A percentile compares a stretch with the other conserved stretches of the same genome.
These are phyloP conservation scores for Rhynchotus rufescens DNA, from an alignment of 2,797 vertebrate genomes.

Conservation along the genomic window DNA sequence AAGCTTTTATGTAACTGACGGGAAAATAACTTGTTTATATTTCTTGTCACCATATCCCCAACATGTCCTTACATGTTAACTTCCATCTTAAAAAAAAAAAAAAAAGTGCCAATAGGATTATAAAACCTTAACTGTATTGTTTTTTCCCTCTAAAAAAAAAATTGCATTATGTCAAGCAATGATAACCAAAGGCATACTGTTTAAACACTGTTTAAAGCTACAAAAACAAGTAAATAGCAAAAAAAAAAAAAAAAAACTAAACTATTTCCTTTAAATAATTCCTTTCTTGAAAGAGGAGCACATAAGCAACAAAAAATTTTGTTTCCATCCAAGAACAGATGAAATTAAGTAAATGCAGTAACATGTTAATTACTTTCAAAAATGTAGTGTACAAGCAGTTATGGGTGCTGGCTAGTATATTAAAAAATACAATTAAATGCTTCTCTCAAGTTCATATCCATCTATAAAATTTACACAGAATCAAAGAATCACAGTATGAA, in stretches of 20 bases:
- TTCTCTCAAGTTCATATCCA: not conserved
- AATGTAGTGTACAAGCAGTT: not conserved
- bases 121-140: not conserved
- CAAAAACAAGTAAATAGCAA: not conserved
- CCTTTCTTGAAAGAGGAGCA: not conserved
- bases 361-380: not conserved
- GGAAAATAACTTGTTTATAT: conserved; percentile 37
- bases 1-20: conserved; percentile 1
- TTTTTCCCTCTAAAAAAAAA: not conserved
- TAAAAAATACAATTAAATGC: not conserved
- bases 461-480: not conserved
- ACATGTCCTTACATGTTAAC: not conserved
- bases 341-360: not conserved
- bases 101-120: not conserved
- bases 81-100: not conserved
- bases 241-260: not conserved
- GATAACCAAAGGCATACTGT: not conserved
- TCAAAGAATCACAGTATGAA: not conserved
- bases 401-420: not conserved
- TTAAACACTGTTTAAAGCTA: not conserved
- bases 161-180: not conserved
- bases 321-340: not conserved
- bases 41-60: not conserved
- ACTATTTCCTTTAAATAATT: not conserved
- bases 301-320: not conserved